phyloP scores from a whole-genome alignment of 2,113 vertebrate genomes.

The human region DNA sequence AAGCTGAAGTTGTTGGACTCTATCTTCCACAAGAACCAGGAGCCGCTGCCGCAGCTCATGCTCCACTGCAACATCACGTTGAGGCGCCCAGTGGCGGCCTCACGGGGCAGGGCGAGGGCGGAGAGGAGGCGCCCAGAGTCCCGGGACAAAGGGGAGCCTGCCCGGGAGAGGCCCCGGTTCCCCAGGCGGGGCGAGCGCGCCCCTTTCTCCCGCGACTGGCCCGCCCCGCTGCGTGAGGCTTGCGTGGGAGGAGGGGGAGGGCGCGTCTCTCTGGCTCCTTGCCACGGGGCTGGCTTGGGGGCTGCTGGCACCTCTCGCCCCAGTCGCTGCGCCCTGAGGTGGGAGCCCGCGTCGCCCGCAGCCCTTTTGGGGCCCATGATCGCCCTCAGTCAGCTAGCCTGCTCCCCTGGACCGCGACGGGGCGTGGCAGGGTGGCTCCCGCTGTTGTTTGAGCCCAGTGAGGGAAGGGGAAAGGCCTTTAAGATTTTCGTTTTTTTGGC shows the following conservation, averaged over 20 bases:
- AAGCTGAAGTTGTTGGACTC: slow-evolving; percentile 98
- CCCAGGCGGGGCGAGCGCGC: background rate
- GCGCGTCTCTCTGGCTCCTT: background rate
- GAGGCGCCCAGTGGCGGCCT: slow-evolving; percentile 66
- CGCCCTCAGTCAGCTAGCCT: background rate
- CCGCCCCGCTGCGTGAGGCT: background rate
- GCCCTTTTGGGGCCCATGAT: background rate
- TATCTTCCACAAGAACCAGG: slow-evolving; percentile 97
- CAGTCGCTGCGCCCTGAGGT: background rate
- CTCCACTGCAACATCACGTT: slow-evolving; percentile 98
- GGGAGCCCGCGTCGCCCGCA: background rate
- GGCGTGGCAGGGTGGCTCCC: too few relatives aligned
- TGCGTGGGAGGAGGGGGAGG: background rate
- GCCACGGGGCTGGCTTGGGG: background rate
- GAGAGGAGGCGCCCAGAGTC: background rate
- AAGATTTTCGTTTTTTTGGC: background rate
- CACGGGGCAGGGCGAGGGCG: slow-evolving; percentile 2
- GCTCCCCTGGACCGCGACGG: background rate
- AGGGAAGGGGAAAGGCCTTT: background rate
- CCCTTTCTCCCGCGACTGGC: background rate
- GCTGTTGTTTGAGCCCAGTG: background rate
- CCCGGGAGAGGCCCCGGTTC: background rate
- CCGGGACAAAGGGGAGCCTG: background rate
- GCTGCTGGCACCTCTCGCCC: background rate
- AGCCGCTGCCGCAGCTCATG: slow-evolving; percentile 90